Evolutionary conservation across 2,113 vertebrate species (phyloP).

Genomic region (Anhinga rufa): DNA sequence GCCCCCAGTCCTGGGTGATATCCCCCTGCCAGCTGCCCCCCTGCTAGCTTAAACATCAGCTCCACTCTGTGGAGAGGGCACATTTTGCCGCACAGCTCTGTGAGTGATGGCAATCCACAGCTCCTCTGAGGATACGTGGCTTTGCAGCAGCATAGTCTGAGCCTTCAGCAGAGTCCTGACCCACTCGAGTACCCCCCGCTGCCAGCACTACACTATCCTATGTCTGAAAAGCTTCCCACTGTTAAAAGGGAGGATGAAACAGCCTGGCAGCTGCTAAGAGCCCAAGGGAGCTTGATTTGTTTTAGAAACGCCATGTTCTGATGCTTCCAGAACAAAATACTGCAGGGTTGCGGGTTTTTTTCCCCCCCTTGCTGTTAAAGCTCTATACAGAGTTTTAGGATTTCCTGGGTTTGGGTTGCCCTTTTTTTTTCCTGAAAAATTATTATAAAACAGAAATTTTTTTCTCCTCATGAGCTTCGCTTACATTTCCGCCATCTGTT

Average conservation of each 20-base stretch:
- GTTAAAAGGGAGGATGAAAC: background rate
- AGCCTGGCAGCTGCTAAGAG: background rate
- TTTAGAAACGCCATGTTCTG: background rate
- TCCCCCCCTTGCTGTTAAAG: background rate
- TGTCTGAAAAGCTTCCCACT: background rate
- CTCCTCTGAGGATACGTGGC: background rate
- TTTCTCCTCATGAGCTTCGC: background rate
- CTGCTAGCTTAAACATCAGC: background rate
- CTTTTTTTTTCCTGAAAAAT: background rate
- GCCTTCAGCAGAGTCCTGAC: background rate
- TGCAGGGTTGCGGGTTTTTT: background rate
- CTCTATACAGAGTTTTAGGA: background rate
- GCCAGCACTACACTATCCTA: background rate
- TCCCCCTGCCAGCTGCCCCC: background rate
- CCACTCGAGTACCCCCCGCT: background rate
- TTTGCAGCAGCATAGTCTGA: background rate
- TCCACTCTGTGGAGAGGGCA: background rate
- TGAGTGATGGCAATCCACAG: accelerated
- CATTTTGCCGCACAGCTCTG: accelerated
- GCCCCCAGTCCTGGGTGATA: background rate
- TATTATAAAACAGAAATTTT: background rate
- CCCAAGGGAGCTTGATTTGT: background rate
- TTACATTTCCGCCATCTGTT: slow-evolving; percentile 52
- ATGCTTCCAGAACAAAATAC: slow-evolving; percentile 3
- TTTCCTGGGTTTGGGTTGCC: background rate